Percentiles rank a stretch among this genome's conserved stretches.
Evolutionary conservation across 2,113 vertebrate genomes (phyloP).

Genomic region (Gnathonemus longibarbis): DNA sequence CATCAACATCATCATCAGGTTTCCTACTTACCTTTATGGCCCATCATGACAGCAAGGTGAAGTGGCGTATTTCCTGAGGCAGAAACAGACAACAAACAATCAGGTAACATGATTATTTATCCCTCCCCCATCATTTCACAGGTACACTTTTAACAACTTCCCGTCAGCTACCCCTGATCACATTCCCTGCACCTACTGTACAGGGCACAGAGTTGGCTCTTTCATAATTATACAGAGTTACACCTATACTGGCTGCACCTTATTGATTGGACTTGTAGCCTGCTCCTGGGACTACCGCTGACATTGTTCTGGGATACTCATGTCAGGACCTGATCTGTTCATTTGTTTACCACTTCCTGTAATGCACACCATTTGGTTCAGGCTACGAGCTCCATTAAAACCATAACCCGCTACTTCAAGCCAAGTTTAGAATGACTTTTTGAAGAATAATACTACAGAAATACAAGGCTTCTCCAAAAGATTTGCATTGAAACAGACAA

Average conservation of each 20-base stretch:
- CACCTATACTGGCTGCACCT: neutral
- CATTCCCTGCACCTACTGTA: neutral
- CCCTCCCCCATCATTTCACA: neutral
- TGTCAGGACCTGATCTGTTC: neutral
- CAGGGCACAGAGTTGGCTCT: neutral
- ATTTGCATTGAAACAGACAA: neutral
- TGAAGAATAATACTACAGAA: neutral
- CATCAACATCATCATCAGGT: neutral
- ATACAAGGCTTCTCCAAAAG: neutral
- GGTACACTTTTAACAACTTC: neutral
- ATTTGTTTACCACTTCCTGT: neutral
- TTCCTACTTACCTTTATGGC: conserved; percentile 86
- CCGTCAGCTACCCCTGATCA: neutral
- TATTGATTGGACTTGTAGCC: neutral
- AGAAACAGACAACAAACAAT: conserved; percentile 19
- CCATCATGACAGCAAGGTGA: conserved; percentile 98
- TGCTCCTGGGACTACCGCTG: neutral
- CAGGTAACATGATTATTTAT: neutral
- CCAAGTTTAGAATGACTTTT: neutral
- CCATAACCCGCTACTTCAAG: neutral
- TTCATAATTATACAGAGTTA: neutral
- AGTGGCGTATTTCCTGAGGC: conserved; percentile 91
- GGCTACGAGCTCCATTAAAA: neutral
- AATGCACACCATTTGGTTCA: neutral
- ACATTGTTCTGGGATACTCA: neutral